A percentile compares a stretch with the other conserved stretches of the same genome.
Evolutionary conservation across 2,797 vertebrate species (phyloP).

Genomic region (Notamacropus eugenii): DNA sequence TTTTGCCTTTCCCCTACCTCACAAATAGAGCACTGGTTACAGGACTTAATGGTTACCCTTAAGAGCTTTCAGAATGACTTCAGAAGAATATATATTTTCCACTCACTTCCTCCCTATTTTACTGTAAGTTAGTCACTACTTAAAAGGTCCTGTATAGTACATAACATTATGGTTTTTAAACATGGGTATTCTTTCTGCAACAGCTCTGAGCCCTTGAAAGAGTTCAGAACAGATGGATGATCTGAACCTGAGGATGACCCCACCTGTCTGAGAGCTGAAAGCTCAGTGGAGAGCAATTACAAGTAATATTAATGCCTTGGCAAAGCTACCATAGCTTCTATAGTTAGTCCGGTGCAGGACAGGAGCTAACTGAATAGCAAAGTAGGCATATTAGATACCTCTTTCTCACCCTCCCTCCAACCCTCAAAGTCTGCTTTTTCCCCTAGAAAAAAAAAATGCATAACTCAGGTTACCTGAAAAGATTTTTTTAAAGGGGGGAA

Average conservation of each 20-base stretch:
- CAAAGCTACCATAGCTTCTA: slow-evolving; percentile 9
- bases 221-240: slow-evolving; percentile 2
- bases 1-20: slow-evolving; percentile 20
- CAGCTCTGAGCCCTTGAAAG: slow-evolving; percentile 10
- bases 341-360: not conserved
- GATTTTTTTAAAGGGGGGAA: not conserved
- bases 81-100: not conserved
- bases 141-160: not conserved
- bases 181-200: not conserved
- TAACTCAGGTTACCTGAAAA: not conserved
- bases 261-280: slow-evolving; percentile 32
- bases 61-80: slow-evolving; percentile 5
- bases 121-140: slow-evolving; percentile 6
- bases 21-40: slow-evolving; percentile 21
- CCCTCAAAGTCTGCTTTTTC: not conserved
- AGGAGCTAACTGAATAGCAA: slow-evolving; percentile 31
- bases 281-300: slow-evolving; percentile 34
- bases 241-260: slow-evolving; percentile 2
- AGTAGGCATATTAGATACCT: not conserved
- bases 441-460: not conserved
- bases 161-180: slow-evolving; percentile 14
- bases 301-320: slow-evolving; percentile 22
- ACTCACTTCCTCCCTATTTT: not conserved
- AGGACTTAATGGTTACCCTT: not conserved
- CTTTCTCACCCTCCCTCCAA: too few species aligned